Percentiles rank a stretch among this genome's conserved stretches.
These are phyloP conservation scores for Limnephilus auricula DNA, from an alignment of 2,888 invertebrate species.

Conservation along the genomic window DNA sequence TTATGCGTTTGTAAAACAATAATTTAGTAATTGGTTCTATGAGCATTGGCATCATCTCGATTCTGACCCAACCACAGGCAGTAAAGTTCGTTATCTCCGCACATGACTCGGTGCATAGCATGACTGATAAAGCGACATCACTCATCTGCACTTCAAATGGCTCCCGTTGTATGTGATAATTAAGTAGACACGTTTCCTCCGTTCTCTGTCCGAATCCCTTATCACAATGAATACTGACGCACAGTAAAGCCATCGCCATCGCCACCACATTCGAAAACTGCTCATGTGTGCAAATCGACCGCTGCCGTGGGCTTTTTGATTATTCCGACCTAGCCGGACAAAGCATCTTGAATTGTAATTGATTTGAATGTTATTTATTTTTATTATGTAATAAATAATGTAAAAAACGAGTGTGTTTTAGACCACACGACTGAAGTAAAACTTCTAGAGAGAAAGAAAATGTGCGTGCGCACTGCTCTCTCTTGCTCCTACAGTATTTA, in stretches of 20 bases:
- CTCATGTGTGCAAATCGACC: not conserved
- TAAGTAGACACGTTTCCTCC: not conserved
- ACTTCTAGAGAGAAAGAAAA: too few species aligned
- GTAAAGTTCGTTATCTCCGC: not conserved
- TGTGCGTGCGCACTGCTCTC: too few species aligned
- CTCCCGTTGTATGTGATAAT: not conserved
- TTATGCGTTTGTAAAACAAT: not conserved
- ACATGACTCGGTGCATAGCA: not conserved
- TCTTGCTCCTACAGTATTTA: too few species aligned
- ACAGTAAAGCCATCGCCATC: not conserved
- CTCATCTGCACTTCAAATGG: not conserved
- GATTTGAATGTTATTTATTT: too few species aligned
- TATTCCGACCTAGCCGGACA: too few species aligned
- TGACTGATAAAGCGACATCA: not conserved
- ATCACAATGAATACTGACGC: not conserved
- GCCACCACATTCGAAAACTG: not conserved
- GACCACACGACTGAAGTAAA: too few species aligned
- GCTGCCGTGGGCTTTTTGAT: not conserved
- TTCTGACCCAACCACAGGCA: not conserved
- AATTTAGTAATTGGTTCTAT: not conserved
- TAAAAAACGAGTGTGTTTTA: too few species aligned
- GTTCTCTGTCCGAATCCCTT: not conserved
- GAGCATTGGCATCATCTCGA: not conserved
- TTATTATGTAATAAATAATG: too few species aligned
- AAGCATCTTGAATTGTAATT: too few species aligned